These are phyloP conservation scores for Hypolimnas misippus DNA, from an alignment of 2,888 invertebrate species.

Conservation along the genomic window DNA sequence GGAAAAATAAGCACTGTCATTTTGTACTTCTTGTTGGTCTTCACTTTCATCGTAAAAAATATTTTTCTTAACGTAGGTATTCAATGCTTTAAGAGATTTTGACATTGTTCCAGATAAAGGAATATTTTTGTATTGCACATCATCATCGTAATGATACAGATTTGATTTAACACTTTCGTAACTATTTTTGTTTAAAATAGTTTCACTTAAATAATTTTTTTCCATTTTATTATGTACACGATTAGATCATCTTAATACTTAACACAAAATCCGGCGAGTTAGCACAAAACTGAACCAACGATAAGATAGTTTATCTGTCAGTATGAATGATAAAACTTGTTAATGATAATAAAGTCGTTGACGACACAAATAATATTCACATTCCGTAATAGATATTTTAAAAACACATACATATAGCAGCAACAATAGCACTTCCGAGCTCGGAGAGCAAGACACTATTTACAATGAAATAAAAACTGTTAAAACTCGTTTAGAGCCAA, in stretches of 20 bases:
- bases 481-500: conserved; percentile 71
- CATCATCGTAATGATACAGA: conserved; percentile 57
- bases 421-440: conserved; percentile 47
- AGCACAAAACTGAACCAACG: conserved; percentile 51
- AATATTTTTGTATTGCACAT: conserved; percentile 72
- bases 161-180: conserved; percentile 45
- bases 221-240: conserved; percentile 43
- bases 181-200: conserved; percentile 33
- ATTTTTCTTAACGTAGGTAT: conserved; percentile 75
- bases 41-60: conserved; percentile 68
- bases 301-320: conserved; percentile 61
- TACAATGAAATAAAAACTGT: conserved; percentile 70
- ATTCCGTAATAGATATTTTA: conserved; percentile 42
- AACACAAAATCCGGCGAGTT: conserved; percentile 42
- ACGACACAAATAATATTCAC: conserved; percentile 43
- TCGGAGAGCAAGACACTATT: conserved; percentile 68
- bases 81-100: conserved; percentile 71
- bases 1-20: conserved; percentile 71
- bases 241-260: conserved; percentile 26
- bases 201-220: conserved; percentile 39
- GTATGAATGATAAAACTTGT: conserved; percentile 48
- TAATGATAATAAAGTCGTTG: conserved; percentile 39
- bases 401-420: conserved; percentile 32
- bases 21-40: conserved; percentile 48
- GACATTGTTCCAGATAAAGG: conserved; percentile 68